Percentiles rank a stretch among this genome's conserved stretches.
These are phyloP conservation scores for Heliconius hewitsoni DNA, from an alignment of 1,140 invertebrate species.

Conservation along the genomic window DNA sequence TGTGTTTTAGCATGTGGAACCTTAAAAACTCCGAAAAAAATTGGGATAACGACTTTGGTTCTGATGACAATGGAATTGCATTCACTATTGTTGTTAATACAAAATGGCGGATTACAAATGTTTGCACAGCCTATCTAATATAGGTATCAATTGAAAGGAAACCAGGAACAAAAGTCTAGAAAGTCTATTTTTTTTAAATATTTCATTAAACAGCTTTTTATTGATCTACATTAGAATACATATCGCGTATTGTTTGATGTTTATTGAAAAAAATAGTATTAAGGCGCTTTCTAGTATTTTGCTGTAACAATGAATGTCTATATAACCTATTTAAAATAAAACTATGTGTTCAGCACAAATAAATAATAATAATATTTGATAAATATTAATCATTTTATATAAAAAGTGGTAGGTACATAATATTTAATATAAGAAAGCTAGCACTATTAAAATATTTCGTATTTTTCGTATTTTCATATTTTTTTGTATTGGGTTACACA, in stretches of 20 bases:
- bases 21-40: no score
- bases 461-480: neutral
- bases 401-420: neutral
- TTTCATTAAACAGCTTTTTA: neutral
- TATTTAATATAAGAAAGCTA: neutral
- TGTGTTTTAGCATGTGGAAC: no score
- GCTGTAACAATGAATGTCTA: constrained; percentile 8
- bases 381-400: constrained; percentile 11
- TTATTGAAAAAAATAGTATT: neutral
- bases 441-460: neutral
- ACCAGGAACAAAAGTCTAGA: no score
- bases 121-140: no score
- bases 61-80: no score
- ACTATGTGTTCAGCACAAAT: constrained; percentile 21
- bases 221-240: neutral
- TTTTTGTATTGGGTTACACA: neutral
- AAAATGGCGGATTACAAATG: no score
- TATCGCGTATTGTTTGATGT: neutral
- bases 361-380: neutral
- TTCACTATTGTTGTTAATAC: no score
- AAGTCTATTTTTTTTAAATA: no score
- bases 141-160: no score
- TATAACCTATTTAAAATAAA: constrained; percentile 14
- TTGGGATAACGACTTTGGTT: no score
- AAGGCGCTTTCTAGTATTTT: neutral